These are phyloP conservation scores for Oxyruncus cristatus DNA, from an alignment of 2,113 vertebrate genomes.

Conservation along the genomic window DNA sequence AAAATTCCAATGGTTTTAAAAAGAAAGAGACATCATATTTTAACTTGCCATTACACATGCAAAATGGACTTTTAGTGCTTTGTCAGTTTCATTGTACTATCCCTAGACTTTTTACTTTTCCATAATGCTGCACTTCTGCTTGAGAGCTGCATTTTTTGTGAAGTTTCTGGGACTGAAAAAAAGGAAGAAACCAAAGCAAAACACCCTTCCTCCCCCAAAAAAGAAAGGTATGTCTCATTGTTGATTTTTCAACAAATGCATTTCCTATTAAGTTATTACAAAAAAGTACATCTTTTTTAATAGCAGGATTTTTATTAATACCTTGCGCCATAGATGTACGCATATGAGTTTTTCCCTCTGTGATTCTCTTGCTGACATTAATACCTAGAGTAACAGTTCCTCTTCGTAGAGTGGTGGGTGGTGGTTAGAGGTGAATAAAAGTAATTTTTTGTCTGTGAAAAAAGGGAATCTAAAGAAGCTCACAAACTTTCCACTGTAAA, in stretches of 20 bases:
- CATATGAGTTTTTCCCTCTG: neutral
- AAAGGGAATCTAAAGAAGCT: neutral
- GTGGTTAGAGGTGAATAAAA: neutral
- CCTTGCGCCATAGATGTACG: neutral
- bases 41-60: neutral
- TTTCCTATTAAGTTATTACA: neutral
- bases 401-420: neutral
- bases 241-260: neutral
- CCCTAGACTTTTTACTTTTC: neutral
- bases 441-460: neutral
- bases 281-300: neutral
- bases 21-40: neutral
- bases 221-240: neutral
- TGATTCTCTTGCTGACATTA: neutral
- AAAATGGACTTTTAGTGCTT: neutral
- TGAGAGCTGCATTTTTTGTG: neutral
- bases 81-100: neutral
- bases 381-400: neutral
- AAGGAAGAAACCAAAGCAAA: neutral
- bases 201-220: rapidly evolving
- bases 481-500: neutral
- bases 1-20: neutral
- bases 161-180: neutral
- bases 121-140: neutral
- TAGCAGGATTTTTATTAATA: neutral